Percentiles rank a stretch among this genome's conserved stretches.
These are phyloP conservation scores for Heliopora coerulea DNA, from an alignment of 92 coral and sea anemone genomes.

Conservation along the genomic window DNA sequence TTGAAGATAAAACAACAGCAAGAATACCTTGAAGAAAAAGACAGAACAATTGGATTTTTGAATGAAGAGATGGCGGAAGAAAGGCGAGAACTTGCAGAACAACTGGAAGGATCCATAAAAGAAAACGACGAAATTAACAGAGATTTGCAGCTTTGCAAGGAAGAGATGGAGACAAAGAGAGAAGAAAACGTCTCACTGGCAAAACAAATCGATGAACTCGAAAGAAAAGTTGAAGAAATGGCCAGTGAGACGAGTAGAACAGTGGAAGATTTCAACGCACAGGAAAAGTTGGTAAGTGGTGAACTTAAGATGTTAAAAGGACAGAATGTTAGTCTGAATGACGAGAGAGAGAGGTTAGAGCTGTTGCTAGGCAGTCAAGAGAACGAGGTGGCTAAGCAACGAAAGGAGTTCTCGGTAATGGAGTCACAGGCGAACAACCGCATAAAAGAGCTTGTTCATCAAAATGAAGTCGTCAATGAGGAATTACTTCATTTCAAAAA, in stretches of 20 bases:
- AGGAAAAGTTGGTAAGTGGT: constrained; percentile 29
- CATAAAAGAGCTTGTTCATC: not conserved
- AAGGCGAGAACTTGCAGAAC: constrained; percentile 1
- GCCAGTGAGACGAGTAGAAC: constrained; percentile 1
- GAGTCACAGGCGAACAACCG: not conserved
- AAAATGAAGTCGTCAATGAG: constrained; percentile 6
- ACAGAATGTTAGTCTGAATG: constrained; percentile 19
- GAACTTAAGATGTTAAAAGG: constrained; percentile 38
- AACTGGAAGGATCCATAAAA: constrained; percentile 12
- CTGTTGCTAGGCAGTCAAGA: constrained; percentile 14
- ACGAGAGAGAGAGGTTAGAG: constrained; percentile 27
- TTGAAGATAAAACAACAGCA: constrained; percentile 12
- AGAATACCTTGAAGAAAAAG: constrained; percentile 11
- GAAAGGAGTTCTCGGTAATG: not conserved
- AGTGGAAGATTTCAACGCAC: constrained; percentile 4
- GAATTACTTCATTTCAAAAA: constrained; percentile 6
- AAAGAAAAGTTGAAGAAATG: constrained; percentile 30
- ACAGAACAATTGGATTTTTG: not conserved
- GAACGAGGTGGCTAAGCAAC: constrained; percentile 8
- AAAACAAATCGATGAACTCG: constrained; percentile 19
- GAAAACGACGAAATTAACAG: constrained; percentile 16
- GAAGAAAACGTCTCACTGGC: constrained; percentile 1
- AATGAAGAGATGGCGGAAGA: constrained; percentile 5
- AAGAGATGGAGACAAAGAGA: constrained; percentile 7
- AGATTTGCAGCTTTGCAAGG: not conserved